Base-by-base conservation (phyloP, 2,797 vertebrate species). In the Luscinia luscinia region DNA sequence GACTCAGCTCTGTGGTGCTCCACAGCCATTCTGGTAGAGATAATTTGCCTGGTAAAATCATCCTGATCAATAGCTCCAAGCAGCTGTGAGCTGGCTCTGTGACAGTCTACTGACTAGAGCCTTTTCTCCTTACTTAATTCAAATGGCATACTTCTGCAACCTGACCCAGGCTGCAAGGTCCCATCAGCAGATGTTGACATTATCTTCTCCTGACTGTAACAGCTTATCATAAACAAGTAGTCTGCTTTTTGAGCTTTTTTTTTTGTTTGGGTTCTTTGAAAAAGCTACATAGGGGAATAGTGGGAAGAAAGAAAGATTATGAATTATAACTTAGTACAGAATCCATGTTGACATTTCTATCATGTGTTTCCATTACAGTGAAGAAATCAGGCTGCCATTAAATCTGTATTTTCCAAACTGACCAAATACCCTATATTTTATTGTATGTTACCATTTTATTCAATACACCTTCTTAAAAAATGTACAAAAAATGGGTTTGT, bases 101-200 rank as follows among this genome's bases (percentile, higher is more conserved):
- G 85, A 91, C 91, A 91, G 81, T 15, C 67, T 86, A 96, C 34
- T 81, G 84, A 96, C 81, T 87, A 69, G 9, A 87, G 66, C 52
- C 34, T 90, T 73, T 82, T 68, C 67, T 74, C 92, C 70, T 79
- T 79, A 94, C 86, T 84, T 92, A 92, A 93, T 95, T 93, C 85
- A 94, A 97, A 97, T 95, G 76, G 72, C 70, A 94, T 80, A 92
- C 54, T 95, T 90, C 52, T 89, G 96, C 77, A 93, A 93, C 91
- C 82, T 96, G 94, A 96, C 95, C 94, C 90, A 95, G 93, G 93
- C 97, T 97, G 92, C 93, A 95, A 93, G 84, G 87, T 96, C 93
- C 94, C 77, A 96, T 87, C 77, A 82, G 77, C 74, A 96, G 90
- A 97, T 96, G 93, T 81, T 96, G 91, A 91, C 96, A 83, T 94